These are phyloP conservation scores for Lasioglossum pauxillum DNA, from an alignment of 2,888 invertebrate species.

Conservation along the genomic window DNA sequence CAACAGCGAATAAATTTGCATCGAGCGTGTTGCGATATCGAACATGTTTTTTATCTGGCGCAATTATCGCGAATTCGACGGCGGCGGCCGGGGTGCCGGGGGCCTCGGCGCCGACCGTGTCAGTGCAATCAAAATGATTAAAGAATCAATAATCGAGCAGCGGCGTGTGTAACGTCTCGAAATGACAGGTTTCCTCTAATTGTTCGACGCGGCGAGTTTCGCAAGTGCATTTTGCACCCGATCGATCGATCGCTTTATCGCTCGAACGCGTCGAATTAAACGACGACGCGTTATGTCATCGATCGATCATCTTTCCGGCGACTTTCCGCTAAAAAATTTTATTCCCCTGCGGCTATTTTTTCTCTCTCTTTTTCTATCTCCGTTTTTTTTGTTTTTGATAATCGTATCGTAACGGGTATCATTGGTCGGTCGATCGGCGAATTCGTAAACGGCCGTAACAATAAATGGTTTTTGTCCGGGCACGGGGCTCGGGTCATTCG, in stretches of 20 bases:
- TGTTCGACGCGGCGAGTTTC: constrained; percentile 21
- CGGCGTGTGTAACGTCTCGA: constrained; percentile 29
- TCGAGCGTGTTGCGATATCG: constrained; percentile 44
- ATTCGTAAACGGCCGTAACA: constrained; percentile 60
- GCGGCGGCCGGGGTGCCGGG: neutral
- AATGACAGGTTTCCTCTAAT: constrained; percentile 40
- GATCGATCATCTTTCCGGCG: neutral
- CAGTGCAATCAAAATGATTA: constrained; percentile 45
- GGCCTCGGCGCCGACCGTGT: constrained; percentile 18
- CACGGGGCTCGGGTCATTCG: constrained; percentile 70
- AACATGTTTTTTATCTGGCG: constrained; percentile 45
- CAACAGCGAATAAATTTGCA: constrained; percentile 43
- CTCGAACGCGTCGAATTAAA: constrained; percentile 19
- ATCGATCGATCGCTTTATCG: constrained; percentile 24
- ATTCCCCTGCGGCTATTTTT: neutral
- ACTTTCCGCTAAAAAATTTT: constrained; percentile 1
- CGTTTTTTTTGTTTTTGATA: neutral
- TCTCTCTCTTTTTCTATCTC: neutral
- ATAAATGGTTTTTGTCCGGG: constrained; percentile 71
- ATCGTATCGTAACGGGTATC: constrained; percentile 32
- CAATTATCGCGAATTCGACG: constrained; percentile 43
- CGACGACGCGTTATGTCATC: neutral
- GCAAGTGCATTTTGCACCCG: neutral
- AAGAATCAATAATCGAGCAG: constrained; percentile 48
- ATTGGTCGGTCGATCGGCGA: constrained; percentile 26